Percentiles rank a stretch among this genome's conserved stretches.
These are phyloP conservation scores for Brotula barbata DNA, from an alignment of 2,797 vertebrate species.

Conservation along the genomic window DNA sequence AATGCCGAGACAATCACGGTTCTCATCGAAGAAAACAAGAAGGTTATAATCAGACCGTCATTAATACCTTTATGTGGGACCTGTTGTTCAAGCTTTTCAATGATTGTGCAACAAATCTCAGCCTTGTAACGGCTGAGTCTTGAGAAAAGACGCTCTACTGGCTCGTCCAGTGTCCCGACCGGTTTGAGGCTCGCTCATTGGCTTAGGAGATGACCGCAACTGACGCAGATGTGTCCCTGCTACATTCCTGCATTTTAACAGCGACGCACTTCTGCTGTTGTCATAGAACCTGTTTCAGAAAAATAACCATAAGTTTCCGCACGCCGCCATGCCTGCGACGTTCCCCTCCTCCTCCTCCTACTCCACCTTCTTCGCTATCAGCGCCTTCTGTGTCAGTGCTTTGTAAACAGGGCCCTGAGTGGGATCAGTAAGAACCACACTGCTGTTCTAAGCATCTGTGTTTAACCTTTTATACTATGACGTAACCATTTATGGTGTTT, in stretches of 20 bases:
- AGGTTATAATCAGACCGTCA: slow-evolving; percentile 49
- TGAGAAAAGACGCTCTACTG: slow-evolving; percentile 74
- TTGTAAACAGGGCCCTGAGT: slow-evolving; percentile 4
- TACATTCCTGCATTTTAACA: slow-evolving; percentile 65
- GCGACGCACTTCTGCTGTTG: slow-evolving; percentile 28
- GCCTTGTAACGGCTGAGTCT: slow-evolving; percentile 47
- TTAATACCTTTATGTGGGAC: slow-evolving; percentile 56
- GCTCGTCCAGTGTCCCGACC: slow-evolving; percentile 74
- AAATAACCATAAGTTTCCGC: slow-evolving; percentile 27
- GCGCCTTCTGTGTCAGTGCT: neutral
- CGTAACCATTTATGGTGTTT: too few species aligned
- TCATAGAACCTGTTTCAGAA: slow-evolving; percentile 49
- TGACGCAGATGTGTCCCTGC: slow-evolving; percentile 50
- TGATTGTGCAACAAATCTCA: slow-evolving; percentile 80
- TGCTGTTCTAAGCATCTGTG: too few species aligned
- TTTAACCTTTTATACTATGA: too few species aligned
- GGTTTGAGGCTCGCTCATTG: slow-evolving; percentile 46
- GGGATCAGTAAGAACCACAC: neutral
- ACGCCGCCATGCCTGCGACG: neutral
- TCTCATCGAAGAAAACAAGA: slow-evolving; percentile 55
- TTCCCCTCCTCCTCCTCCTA: slow-evolving; percentile 7
- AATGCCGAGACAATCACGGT: slow-evolving; percentile 49
- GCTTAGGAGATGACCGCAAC: slow-evolving; percentile 39
- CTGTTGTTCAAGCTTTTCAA: slow-evolving; percentile 69
- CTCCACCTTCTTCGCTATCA: slow-evolving; percentile 2